A percentile compares a stretch with the other conserved stretches of the same genome.
phyloP scores from a whole-genome alignment of 2,797 vertebrate species.

The Anisognathus igniventris region DNA sequence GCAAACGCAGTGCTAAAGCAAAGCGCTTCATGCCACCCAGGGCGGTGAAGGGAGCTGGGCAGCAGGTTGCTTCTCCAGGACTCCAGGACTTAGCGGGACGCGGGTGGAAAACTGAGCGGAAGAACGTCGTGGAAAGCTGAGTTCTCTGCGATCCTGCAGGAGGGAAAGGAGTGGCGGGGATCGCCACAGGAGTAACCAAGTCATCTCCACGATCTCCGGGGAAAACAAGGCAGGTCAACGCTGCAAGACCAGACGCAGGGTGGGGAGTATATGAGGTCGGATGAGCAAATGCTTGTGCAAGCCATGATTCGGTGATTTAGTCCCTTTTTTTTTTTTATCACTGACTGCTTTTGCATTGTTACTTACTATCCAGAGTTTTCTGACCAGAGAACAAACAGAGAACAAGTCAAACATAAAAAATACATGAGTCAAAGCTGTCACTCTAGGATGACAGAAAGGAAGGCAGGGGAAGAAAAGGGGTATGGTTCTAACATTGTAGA shows the following conservation, averaged over 20 bases:
- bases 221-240: not conserved
- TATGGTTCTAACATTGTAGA: not conserved
- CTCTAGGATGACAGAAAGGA: not conserved
- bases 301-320: not conserved
- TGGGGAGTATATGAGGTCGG: not conserved
- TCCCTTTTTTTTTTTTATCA: not conserved
- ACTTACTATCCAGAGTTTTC: not conserved
- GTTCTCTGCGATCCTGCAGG: not conserved
- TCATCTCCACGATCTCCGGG: not conserved
- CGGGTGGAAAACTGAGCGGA: not conserved
- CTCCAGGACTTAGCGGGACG: not conserved
- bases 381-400: not conserved
- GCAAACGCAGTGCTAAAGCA: not conserved
- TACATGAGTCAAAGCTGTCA: not conserved
- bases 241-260: not conserved
- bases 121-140: not conserved
- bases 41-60: not conserved
- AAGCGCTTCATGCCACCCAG: not conserved
- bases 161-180: not conserved
- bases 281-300: not conserved
- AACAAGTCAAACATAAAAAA: not conserved
- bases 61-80: not conserved
- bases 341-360: not conserved
- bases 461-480: not conserved
- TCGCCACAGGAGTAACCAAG: not conserved